Base-by-base conservation (phyloP, 2,888 invertebrate species). In the Scaeva pyrastri region DNA sequence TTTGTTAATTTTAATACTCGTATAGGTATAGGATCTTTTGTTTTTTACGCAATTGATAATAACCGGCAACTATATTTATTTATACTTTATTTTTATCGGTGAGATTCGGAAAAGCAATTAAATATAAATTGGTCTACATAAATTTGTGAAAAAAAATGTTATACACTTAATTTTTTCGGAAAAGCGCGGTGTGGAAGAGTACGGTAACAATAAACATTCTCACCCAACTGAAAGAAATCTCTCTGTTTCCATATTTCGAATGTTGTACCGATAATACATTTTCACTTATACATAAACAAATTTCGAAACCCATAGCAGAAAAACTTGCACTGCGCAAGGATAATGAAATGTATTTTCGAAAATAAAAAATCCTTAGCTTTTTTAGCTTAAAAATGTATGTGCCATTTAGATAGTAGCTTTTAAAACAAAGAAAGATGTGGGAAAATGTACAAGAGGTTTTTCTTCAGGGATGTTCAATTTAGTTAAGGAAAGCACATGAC, bases 241-340 rank as follows among this genome's bases (percentile, higher is more conserved):
- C 55, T 79, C 74, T 71, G 70, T 79, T 79, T 71, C 62, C 31
- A n/a, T 56, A 71, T 58, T 84, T 84, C 83, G 83, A 79, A 79
- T 48, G 21, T 31, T 43, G 26, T 56, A 11, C n/a, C 16, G 3
- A 71, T n/a, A 43, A 50, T 50, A 52, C 52, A 52, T 52, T 12
- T 39, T 23, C 19, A 71, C 36, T 4, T 7, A 64, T 43, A 50
- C 55, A 43, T 41, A 52, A 31, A 58, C 36, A 70, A 8, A 19
- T 43, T 77, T 83, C 52, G 68, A 78, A 62, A 23, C 55, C 4
- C 56, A 19, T 52, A 36, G 6, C 41, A 6, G 21, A 7, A 19
- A 39, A 39, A 12, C 12, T 10, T n/a, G 2, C 14, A 55, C 56
- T 74, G 74, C 74, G 83, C 83, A 84, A 41, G 83, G 41, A 68